phyloP scores from a whole-genome alignment of 2,888 invertebrate genomes.

The Smittia sp. region DNA sequence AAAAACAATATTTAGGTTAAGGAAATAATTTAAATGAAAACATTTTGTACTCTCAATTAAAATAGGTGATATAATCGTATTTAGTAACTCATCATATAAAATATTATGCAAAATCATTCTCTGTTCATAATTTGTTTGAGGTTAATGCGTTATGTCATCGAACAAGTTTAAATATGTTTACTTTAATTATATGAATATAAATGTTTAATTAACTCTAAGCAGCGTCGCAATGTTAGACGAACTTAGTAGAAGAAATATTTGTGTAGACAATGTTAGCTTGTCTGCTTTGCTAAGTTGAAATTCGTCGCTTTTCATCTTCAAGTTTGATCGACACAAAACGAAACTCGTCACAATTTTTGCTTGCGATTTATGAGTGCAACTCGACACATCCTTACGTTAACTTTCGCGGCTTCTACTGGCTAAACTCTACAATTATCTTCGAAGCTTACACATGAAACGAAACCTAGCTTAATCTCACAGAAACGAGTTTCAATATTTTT shows the following conservation, averaged over 20 bases:
- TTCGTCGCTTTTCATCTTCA: neutral
- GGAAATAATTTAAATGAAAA: constrained; percentile 11
- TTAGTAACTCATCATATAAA: constrained; percentile 22
- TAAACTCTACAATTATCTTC: neutral
- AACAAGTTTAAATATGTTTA: neutral
- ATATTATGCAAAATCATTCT: constrained; percentile 2
- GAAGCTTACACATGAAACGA: neutral
- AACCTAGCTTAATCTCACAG: constrained; percentile 17
- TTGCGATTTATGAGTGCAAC: constrained; percentile 26
- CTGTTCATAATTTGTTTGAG: neutral
- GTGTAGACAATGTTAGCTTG: neutral
- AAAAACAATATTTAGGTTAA: neutral
- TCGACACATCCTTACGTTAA: neutral
- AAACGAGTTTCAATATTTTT: neutral
- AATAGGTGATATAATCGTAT: constrained; percentile 13
- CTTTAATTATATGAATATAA: neutral
- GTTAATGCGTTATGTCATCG: constrained; percentile 20
- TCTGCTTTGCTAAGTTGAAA: no score
- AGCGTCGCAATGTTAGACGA: neutral
- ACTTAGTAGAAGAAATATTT: neutral
- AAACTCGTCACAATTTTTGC: neutral
- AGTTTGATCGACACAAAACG: constrained; percentile 1
- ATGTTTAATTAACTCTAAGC: neutral
- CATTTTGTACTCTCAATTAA: constrained; percentile 33
- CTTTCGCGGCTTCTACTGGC: neutral